Conservation (phyloP, 1,140 invertebrate genomes). For the Anadara kagoshimensis region DNA sequence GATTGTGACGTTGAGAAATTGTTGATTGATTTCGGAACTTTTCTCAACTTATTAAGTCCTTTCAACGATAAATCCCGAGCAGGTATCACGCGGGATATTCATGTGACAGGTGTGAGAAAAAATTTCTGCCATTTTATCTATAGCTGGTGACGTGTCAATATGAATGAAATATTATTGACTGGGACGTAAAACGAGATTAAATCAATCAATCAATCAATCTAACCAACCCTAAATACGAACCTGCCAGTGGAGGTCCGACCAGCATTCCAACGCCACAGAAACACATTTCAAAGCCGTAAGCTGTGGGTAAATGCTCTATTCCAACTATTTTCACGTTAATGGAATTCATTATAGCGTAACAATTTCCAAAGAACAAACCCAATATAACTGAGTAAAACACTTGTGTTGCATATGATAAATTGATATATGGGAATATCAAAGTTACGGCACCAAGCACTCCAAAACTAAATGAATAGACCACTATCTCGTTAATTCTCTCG, state of each 20-base stretch:
- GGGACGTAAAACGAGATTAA: no score
- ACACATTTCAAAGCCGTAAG: constrained; percentile 2
- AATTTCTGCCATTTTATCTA: no score
- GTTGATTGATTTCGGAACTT: no score
- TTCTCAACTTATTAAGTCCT: no score
- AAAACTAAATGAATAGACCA: no score
- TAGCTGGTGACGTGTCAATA: no score
- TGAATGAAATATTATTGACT: no score
- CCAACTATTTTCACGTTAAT: neutral
- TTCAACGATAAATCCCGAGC: no score
- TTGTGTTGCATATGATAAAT: neutral
- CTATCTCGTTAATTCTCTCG: no score
- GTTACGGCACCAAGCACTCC: constrained; percentile 1
- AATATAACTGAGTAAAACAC: neutral
- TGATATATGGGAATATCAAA: neutral
- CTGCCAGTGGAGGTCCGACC: constrained; percentile 16
- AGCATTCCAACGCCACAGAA: constrained; percentile 3
- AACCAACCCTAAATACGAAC: neutral
- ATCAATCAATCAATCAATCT: neutral
- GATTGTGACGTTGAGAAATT: no score
- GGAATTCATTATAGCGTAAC: constrained; percentile 7
- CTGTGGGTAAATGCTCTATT: neutral
- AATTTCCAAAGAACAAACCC: constrained; percentile 8
- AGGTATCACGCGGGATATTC: no score
- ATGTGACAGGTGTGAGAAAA: no score